Evolutionary conservation across 2,113 vertebrate genomes (phyloP), one percentile per base, ranked within the genome.

Genomic region (Rhegmatorhina hoffmannsi): DNA sequence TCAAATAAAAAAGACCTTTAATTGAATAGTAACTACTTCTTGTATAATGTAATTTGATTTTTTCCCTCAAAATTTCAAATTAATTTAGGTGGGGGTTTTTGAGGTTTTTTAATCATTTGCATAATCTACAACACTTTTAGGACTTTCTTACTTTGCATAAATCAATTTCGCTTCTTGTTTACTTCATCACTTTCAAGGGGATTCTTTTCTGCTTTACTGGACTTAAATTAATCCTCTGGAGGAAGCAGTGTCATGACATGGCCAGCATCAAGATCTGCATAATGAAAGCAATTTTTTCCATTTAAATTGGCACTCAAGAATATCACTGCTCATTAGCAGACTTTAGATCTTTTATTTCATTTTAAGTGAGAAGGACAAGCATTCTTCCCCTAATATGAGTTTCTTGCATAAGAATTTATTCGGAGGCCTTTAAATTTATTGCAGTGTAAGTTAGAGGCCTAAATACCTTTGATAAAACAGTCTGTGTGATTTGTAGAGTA

Each of bases 191-290:
- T 97, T 96, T 82, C 81, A 92, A 92, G 86, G 73, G 80, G 53
- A 95, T 96, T 95, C 80, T 94, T 74, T 97, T 91, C 87, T 95
- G 74, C 94, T 96, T 97, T 94, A 70, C 84, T 91, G 94, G 96
- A 96, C 95, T 97, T 95, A 96, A 97, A 97, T 96, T 98, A 97
- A 97, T 97, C 97, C 96, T 96, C 94, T 77, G 77, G 95, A 96
- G 94, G 81, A 96, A 94, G 87, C 79, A 85, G 74, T 91, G 94
- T 97, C 96, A 91, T 8, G 68, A 96, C 89, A 92, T 1, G 92
- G 94, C 85, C 95, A 92, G 47, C 91, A 74, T 89, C 91, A 82
- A 95, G 87, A 97, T 91, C 84, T 96, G 94, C 93, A 97, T 97
- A 97, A 97, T 96, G 80, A 92, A 95, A 90, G 93, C 72, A 34